phyloP scores from a whole-genome alignment of 2,113 vertebrate genomes.

The Lichenostomus cassidix region DNA sequence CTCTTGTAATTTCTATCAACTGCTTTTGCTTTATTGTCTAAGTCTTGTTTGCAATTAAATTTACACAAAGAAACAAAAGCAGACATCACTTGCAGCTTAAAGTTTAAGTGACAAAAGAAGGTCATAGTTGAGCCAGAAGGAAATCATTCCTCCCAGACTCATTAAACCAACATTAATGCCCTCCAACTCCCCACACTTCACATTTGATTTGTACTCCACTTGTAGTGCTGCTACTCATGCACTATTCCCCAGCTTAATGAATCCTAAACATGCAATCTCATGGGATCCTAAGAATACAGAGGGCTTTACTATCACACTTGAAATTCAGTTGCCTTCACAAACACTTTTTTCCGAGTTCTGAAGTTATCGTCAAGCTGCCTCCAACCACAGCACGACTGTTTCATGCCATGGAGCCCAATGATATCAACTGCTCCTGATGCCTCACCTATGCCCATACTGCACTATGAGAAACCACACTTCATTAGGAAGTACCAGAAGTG shows the following conservation, averaged over 20 bases:
- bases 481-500: background rate
- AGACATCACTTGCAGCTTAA: background rate
- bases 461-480: background rate
- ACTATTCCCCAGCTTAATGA: background rate
- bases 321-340: background rate
- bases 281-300: background rate
- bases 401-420: background rate
- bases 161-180: background rate
- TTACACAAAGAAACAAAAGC: background rate
- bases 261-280: background rate
- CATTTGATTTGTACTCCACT: background rate
- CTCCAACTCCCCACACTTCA: background rate
- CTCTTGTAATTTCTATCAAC: background rate
- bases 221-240: background rate
- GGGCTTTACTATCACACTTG: background rate
- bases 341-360: background rate
- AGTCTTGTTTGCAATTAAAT: background rate
- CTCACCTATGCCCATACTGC: fast-evolving
- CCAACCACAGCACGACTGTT: fast-evolving
- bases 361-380: background rate
- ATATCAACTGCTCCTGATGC: background rate
- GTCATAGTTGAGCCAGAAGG: background rate
- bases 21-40: background rate
- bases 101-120: background rate
- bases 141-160: background rate